Base-by-base conservation (phyloP, 2,888 invertebrate species). In the Trimorus sp. region DNA sequence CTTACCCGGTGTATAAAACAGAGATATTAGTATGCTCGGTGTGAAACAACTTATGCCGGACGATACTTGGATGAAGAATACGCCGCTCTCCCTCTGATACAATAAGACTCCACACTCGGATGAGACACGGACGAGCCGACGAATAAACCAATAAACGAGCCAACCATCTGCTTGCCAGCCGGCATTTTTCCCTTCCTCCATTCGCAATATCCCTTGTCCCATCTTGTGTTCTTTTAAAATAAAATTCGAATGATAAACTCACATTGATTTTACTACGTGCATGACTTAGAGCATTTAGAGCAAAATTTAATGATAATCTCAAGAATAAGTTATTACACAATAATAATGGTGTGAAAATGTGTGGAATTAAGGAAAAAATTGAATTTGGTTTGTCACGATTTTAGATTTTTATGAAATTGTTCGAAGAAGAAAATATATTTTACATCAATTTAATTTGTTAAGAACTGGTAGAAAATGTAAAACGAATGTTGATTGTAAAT, bases 111-210 rank as follows among this genome's bases (percentile, higher is more conserved):
- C 75, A 65, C 79, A 74, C 63, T 79, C 65, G 59, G 86, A 85
- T 85, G 85, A 87, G 86, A 87, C 86, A 87, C 87, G 89, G 88
- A 85, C 88, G 88, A 87, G 84, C 86, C 86, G 86, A 88, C 90
- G 90, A 91, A 90, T 91, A 90, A 90, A 91, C 91, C 91, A 92
- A 91, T 91, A 91, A 91, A 91, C 91, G 91, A 87, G 86, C 89
- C 90, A 89, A 90, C 90, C 91, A 92, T 92, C 91, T 92, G 91
- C 91, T 90, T 87, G 88, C 89, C 91, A 90, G 90, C 90, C 91
- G 91, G 90, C 89, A 89, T 88, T 85, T 87, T 85, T 87, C 85
- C 85, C 82, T 86, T 85, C 83, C 85, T 85, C 63, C 79, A 70
- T 63, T 71, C 80, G 71, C 62, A 71, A 71, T 70, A 73, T 77